A percentile compares a stretch with the other conserved stretches of the same genome.
Evolutionary conservation across 2,888 invertebrate genomes (phyloP).

Genomic region (Globia sparganii): DNA sequence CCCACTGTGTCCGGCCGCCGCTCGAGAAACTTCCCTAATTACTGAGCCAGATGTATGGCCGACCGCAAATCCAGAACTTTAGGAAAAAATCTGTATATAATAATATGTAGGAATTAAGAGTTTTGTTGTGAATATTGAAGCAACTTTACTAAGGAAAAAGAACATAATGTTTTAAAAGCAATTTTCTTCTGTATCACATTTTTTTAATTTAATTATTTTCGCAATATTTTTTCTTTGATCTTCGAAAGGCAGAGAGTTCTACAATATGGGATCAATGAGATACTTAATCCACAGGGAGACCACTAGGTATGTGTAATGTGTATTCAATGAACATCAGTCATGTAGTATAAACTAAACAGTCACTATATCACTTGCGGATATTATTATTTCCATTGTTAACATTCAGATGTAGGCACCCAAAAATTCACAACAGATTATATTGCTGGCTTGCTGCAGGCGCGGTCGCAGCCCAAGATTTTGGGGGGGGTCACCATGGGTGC

Average conservation of each 20-base stretch:
- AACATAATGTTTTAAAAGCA: background rate
- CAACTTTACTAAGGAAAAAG: background rate
- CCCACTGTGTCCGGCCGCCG: constrained; percentile 22
- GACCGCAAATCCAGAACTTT: constrained; percentile 46
- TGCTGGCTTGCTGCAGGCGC: no score
- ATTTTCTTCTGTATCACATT: background rate
- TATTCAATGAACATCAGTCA: background rate
- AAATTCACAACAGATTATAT: background rate
- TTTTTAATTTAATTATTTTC: background rate
- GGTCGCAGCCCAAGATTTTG: no score
- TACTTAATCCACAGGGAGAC: background rate
- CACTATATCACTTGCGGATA: background rate
- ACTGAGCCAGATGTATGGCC: constrained; percentile 35
- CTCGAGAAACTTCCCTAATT: constrained; percentile 61
- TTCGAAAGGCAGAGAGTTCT: background rate
- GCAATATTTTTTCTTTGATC: background rate
- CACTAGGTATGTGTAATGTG: no score
- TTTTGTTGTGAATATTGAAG: background rate
- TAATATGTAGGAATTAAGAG: constrained; percentile 8
- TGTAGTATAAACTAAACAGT: no score
- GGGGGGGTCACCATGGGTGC: no score
- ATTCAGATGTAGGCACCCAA: background rate
- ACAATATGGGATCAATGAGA: no score
- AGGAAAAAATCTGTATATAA: constrained; percentile 4
- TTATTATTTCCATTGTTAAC: background rate